Percentiles rank a stretch among this genome's conserved stretches.
Evolutionary conservation across 2,113 vertebrate genomes (phyloP).

Genomic region (Lynx canadensis): DNA sequence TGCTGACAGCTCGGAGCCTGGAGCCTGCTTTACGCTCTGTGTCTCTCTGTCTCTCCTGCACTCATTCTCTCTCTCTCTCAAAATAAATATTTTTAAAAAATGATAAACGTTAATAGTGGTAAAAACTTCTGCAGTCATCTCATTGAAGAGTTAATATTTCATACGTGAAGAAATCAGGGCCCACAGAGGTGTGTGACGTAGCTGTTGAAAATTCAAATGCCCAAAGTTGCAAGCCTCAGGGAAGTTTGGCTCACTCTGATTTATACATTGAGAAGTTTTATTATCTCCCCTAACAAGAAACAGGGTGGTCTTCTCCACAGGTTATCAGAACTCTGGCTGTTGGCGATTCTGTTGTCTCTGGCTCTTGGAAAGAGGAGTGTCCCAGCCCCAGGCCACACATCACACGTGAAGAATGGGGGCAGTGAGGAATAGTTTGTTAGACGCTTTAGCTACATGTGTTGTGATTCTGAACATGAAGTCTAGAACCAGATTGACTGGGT

Average conservation of each 20-base stretch:
- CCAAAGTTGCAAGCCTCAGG: background rate
- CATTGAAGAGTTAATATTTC: constrained; percentile 47
- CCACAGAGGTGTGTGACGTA: background rate
- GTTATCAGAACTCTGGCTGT: background rate
- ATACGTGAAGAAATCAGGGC: constrained; percentile 44
- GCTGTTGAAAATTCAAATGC: constrained; percentile 10
- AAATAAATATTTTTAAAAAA: background rate
- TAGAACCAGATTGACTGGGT: background rate
- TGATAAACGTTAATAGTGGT: constrained; percentile 32
- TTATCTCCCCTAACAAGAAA: background rate
- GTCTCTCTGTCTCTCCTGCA: too few relatives aligned
- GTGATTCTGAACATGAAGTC: constrained; percentile 1
- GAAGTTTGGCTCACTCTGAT: background rate
- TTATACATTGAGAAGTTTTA: background rate
- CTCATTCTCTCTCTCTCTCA: too few relatives aligned
- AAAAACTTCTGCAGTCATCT: constrained; percentile 50
- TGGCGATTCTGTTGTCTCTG: background rate
- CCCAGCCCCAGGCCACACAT: background rate
- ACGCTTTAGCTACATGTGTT: background rate
- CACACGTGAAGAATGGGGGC: background rate
- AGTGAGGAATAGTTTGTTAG: background rate
- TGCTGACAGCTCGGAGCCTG: too few relatives aligned
- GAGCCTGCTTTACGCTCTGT: too few relatives aligned
- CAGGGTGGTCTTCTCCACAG: background rate
- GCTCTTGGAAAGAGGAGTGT: background rate